Conservation (phyloP, 2,797 vertebrate species). For the Syndactyla subalaris region DNA sequence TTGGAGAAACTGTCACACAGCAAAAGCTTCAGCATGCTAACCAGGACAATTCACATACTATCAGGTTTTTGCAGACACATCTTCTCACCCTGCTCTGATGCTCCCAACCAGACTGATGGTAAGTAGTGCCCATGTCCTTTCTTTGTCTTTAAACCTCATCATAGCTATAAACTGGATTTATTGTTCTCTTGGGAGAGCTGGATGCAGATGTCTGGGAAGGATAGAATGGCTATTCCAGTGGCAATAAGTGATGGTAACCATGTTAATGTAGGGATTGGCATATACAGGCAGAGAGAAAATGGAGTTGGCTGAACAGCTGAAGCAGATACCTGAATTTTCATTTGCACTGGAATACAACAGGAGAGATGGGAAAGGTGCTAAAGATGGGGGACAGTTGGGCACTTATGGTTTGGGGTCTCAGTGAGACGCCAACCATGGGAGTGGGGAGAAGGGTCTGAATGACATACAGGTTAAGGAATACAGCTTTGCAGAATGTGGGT, state of each 20-base stretch:
- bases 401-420: neutral
- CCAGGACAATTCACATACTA: neutral
- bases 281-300: neutral
- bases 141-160: neutral
- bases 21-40: neutral
- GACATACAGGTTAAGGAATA: neutral
- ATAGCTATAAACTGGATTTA: neutral
- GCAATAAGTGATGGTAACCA: neutral
- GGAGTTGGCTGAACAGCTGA: neutral
- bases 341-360: neutral
- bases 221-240: neutral
- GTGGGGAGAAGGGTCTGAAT: neutral
- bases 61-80: neutral
- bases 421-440: neutral
- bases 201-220: neutral
- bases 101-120: neutral
- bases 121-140: neutral
- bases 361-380: neutral
- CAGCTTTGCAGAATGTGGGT: neutral
- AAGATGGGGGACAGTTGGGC: neutral
- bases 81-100: neutral
- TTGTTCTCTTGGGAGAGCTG: neutral
- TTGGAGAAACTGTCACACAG: neutral
- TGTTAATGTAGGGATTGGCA: neutral
- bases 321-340: neutral